Conservation (phyloP, 2,113 vertebrate species). For the Rissa tridactyla region DNA sequence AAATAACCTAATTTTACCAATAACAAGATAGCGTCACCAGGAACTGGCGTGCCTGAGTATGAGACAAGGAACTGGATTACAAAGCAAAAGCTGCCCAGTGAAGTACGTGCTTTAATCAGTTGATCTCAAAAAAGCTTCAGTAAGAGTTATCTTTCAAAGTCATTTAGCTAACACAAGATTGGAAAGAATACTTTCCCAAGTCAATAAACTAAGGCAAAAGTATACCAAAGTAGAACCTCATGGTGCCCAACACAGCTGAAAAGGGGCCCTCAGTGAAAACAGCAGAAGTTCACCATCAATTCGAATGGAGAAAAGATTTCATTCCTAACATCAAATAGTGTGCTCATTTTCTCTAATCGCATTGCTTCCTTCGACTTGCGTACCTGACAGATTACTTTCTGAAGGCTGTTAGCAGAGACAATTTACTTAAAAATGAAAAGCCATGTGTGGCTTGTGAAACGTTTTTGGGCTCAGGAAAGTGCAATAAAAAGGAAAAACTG, state of each 20-base stretch:
- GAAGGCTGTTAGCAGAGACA: not conserved
- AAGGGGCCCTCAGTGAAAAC: not conserved
- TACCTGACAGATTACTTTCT: not conserved
- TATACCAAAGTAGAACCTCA: not conserved
- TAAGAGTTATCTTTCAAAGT: not conserved
- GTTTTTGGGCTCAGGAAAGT: not conserved
- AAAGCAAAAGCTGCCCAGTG: not conserved
- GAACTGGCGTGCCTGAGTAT: not conserved
- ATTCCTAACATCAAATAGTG: not conserved
- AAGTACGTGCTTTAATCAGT: not conserved
- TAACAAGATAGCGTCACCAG: not conserved
- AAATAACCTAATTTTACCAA: not conserved
- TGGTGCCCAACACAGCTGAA: not conserved
- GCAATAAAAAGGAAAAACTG: not conserved
- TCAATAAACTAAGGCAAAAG: not conserved
- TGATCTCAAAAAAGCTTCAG: not conserved
- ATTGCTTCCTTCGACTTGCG: not conserved
- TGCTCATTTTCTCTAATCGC: not conserved
- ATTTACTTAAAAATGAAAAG: not conserved
- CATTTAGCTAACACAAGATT: not conserved
- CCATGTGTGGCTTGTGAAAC: not conserved
- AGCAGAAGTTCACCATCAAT: not conserved
- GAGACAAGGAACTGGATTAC: not conserved
- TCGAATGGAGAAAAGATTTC: not conserved
- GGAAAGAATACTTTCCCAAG: not conserved